Evolutionary conservation across 2,113 vertebrate genomes (phyloP).

Genomic region (Callionymus lyra): DNA sequence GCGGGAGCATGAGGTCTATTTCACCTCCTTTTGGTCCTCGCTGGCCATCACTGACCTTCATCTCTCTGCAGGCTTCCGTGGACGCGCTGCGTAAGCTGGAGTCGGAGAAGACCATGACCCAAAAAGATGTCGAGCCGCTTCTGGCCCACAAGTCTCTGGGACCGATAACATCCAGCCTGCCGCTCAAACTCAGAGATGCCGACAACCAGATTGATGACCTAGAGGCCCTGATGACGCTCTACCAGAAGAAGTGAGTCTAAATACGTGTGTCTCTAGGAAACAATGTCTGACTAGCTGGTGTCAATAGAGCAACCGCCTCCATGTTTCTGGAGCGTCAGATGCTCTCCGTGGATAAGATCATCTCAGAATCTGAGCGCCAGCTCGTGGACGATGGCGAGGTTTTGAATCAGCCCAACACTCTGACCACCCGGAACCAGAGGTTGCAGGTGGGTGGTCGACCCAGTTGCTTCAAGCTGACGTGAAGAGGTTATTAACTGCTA

Average conservation of each 20-base stretch:
- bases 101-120: conserved; percentile 68
- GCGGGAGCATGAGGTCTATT: conserved; percentile 67
- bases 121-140: conserved; percentile 74
- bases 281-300: background rate
- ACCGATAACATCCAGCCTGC: conserved; percentile 66
- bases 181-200: conserved; percentile 63
- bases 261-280: background rate
- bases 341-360: conserved; percentile 61
- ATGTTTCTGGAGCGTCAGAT: conserved; percentile 81
- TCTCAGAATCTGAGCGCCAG: conserved; percentile 72
- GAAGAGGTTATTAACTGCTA: background rate
- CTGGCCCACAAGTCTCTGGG: conserved; percentile 68
- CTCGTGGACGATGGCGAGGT: conserved; percentile 70
- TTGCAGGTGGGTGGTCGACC: conserved; percentile 69
- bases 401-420: conserved; percentile 57
- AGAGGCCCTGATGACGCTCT: conserved; percentile 71
- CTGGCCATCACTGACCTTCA: no score
- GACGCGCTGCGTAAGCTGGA: conserved; percentile 68
- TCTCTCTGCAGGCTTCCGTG: conserved; percentile 59
- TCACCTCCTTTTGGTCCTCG: no score
- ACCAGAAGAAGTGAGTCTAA: conserved; percentile 83
- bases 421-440: conserved; percentile 64
- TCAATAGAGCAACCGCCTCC: conserved; percentile 72
- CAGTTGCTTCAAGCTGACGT: background rate
- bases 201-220: conserved; percentile 76